phyloP scores from a whole-genome alignment of 2,888 invertebrate genomes.

The Archaeoteleia sp. region DNA sequence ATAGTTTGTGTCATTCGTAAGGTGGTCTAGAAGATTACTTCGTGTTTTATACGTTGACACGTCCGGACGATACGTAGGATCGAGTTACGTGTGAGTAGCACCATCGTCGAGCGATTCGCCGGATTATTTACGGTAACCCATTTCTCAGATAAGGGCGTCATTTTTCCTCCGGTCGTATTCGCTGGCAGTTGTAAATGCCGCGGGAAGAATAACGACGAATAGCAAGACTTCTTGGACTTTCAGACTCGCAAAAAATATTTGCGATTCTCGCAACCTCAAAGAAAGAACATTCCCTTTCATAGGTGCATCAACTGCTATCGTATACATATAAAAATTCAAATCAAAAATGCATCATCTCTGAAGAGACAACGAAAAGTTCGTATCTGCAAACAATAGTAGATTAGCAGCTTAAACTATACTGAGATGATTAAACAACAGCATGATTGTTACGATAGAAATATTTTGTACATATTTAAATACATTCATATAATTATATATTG shows the following conservation, averaged over 20 bases:
- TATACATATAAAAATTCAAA: no score
- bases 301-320: no score
- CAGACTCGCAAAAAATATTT: slow-evolving; percentile 19
- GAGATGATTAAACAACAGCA: no score
- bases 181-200: slow-evolving; percentile 46
- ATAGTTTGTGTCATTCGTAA: background rate
- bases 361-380: no score
- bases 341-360: no score
- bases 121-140: slow-evolving; percentile 61
- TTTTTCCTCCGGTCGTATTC: slow-evolving; percentile 57
- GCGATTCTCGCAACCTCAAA: slow-evolving; percentile 15
- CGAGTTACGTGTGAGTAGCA: slow-evolving; percentile 56
- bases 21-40: slow-evolving; percentile 24
- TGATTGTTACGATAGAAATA: no score
- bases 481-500: no score
- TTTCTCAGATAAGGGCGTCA: slow-evolving; percentile 65
- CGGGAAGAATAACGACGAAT: slow-evolving; percentile 44
- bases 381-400: no score
- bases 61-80: slow-evolving; percentile 54
- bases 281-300: background rate
- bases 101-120: slow-evolving; percentile 58
- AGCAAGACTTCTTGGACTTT: slow-evolving; percentile 23
- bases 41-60: slow-evolving; percentile 55
- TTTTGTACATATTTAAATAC: no score
- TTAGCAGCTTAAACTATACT: no score